A percentile compares a stretch with the other conserved stretches of the same genome.
phyloP scores from a whole-genome alignment of 2,797 vertebrate species.

The Esox masquinongy region DNA sequence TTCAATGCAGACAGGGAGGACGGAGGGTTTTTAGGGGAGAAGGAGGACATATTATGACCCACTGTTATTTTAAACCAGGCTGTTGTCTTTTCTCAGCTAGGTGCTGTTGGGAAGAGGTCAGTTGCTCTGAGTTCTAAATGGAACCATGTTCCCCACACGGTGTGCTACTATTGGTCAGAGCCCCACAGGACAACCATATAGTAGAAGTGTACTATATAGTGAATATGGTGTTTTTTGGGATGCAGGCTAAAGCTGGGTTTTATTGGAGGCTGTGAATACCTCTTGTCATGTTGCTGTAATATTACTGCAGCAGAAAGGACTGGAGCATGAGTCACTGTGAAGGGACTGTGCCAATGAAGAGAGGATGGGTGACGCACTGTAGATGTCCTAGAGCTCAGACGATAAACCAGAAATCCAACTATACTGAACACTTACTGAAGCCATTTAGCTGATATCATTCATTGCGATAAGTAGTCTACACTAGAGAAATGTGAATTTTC shows the following conservation, averaged over 20 bases:
- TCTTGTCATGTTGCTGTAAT: constrained; percentile 27
- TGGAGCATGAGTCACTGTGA: constrained; percentile 44
- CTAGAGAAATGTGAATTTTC: no score
- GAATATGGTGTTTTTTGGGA: neutral
- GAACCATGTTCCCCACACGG: neutral
- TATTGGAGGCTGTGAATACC: constrained; percentile 5
- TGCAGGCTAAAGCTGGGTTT: neutral
- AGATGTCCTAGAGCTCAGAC: neutral
- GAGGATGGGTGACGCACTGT: constrained; percentile 11
- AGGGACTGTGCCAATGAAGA: constrained; percentile 5
- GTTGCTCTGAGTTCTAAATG: neutral
- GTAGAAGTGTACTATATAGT: neutral
- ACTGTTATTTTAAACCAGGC: constrained; percentile 41
- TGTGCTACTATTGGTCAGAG: neutral
- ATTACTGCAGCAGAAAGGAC: constrained; percentile 15
- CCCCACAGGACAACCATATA: neutral
- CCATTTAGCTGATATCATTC: no score
- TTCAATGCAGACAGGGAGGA: constrained; percentile 46
- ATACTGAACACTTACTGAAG: no score
- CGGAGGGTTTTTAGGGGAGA: constrained; percentile 33
- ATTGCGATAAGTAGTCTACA: no score
- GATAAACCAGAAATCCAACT: no score
- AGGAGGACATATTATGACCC: constrained; percentile 49
- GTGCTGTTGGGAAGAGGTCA: neutral
- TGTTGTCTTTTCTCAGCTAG: neutral